Conservation (phyloP, 2,888 invertebrate species). For the Chrysotoxum bicinctum region DNA sequence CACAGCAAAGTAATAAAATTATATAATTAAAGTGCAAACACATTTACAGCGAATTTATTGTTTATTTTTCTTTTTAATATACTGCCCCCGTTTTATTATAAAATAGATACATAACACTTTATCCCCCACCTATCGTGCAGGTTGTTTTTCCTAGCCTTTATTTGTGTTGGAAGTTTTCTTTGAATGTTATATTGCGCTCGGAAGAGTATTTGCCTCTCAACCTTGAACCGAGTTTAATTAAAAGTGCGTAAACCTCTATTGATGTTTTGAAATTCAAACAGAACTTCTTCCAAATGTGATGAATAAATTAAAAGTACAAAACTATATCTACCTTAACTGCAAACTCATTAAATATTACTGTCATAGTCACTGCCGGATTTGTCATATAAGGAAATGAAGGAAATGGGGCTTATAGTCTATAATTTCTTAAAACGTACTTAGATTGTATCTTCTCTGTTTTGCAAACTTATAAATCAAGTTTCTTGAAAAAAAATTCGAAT, state of each 20-base stretch:
- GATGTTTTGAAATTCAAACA: conserved; percentile 2
- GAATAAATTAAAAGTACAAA: background rate
- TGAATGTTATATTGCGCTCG: conserved; percentile 33
- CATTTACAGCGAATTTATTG: conserved; percentile 6
- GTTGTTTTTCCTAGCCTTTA: background rate
- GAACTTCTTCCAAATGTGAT: background rate
- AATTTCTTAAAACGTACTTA: no score
- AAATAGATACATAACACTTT: background rate
- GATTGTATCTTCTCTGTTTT: no score
- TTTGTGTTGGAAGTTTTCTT: conserved; percentile 24
- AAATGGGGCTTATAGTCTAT: background rate
- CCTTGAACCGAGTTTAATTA: conserved; percentile 30
- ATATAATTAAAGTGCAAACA: conserved; percentile 20
- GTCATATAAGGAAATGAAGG: background rate
- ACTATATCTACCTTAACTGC: background rate
- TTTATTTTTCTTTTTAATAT: background rate
- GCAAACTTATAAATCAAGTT: no score
- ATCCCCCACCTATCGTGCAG: background rate
- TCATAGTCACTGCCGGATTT: background rate
- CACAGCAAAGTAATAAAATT: conserved; percentile 12
- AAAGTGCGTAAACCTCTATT: conserved; percentile 23
- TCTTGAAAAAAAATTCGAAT: no score
- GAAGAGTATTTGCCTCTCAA: conserved; percentile 19
- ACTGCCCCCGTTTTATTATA: conserved; percentile 11
- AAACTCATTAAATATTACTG: background rate